phyloP scores from a whole-genome alignment of 2,113 vertebrate genomes.

The Gracilinanus agilis region DNA sequence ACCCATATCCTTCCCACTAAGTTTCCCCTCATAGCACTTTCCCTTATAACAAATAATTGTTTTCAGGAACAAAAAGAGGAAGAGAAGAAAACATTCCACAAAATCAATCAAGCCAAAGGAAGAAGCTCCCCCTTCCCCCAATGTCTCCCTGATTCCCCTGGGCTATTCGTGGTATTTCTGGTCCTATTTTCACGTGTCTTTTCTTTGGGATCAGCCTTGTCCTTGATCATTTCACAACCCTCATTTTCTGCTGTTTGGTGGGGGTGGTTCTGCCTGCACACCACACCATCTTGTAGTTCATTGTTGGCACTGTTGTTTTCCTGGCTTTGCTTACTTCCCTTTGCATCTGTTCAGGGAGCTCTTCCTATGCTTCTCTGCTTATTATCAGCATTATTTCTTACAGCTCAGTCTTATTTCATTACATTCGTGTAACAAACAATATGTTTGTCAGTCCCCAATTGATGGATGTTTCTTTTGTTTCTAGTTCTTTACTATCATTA shows the following conservation, averaged over 20 bases:
- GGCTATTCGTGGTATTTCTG: no score
- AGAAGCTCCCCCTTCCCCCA: no score
- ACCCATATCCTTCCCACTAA: not conserved
- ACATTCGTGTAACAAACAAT: not conserved
- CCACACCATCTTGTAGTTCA: not conserved
- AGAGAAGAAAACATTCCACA: not conserved
- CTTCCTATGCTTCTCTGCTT: not conserved
- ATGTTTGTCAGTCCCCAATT: not conserved
- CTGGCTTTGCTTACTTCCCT: not conserved
- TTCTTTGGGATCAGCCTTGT: no score
- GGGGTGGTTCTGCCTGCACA: no score
- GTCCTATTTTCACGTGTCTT: not conserved
- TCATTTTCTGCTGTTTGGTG: no score
- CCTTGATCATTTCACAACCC: no score
- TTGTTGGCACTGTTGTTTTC: not conserved
- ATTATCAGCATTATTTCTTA: not conserved
- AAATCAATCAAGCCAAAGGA: not conserved
- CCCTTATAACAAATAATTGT: not conserved
- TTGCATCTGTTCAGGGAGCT: not conserved
- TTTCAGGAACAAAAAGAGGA: not conserved
- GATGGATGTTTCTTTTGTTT: not conserved
- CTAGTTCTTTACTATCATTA: not conserved
- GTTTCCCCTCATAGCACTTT: no score
- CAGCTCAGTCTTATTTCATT: not conserved
- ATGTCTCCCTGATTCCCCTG: no score